These are phyloP conservation scores for Argopecten irradians DNA, from an alignment of 1,140 invertebrate species.

Conservation along the genomic window DNA sequence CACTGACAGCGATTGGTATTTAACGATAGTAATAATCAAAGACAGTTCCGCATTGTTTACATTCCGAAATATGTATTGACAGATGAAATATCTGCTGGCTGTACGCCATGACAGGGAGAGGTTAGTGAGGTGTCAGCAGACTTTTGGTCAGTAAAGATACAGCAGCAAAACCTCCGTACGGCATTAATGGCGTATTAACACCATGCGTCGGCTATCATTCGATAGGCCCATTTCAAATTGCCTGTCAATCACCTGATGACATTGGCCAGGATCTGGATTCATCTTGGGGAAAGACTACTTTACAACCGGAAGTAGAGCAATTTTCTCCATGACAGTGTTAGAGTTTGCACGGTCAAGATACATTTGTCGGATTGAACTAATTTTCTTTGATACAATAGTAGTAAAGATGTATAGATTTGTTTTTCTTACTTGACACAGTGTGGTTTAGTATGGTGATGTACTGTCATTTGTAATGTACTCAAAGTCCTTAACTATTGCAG, in stretches of 20 bases:
- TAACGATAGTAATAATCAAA: background rate
- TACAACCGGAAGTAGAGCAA: background rate
- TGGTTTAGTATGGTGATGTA: too few relatives aligned
- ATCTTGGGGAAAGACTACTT: background rate
- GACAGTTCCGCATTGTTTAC: background rate
- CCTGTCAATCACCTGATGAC: background rate
- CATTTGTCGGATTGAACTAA: background rate
- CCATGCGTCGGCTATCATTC: background rate
- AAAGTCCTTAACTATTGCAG: too few relatives aligned
- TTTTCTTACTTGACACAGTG: too few relatives aligned
- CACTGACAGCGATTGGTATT: background rate
- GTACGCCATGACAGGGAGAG: background rate
- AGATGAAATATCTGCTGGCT: background rate
- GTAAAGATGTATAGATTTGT: too few relatives aligned
- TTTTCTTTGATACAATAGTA: too few relatives aligned
- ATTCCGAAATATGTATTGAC: background rate
- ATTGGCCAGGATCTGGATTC: background rate
- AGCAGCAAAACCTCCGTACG: background rate
- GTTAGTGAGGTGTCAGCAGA: background rate
- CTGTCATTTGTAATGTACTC: too few relatives aligned
- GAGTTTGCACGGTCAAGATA: background rate
- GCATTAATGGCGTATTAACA: background rate
- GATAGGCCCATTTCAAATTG: background rate
- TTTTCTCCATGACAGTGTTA: background rate
- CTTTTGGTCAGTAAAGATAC: background rate